phyloP scores from a whole-genome alignment of 2,113 vertebrate species.

The Rhinolophus sinicus region DNA sequence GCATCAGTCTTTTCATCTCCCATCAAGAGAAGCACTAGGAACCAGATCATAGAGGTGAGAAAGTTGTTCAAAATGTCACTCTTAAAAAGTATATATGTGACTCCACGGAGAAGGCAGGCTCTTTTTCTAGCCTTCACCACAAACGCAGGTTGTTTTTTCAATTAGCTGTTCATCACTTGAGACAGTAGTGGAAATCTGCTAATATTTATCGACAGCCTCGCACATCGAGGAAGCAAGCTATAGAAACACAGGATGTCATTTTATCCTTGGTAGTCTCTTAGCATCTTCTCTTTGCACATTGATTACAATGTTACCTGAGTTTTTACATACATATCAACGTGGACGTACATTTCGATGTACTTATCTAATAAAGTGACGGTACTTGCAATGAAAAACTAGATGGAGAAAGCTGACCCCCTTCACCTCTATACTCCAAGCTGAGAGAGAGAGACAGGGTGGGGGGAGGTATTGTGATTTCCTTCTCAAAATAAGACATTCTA shows the following conservation, averaged over 20 bases:
- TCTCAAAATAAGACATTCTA: background rate
- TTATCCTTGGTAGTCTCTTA: background rate
- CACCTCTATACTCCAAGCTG: background rate
- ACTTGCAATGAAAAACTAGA: background rate
- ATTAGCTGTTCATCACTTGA: background rate
- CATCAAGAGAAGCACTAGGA: background rate
- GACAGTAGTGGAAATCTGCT: background rate
- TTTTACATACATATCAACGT: background rate
- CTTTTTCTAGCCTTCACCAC: background rate
- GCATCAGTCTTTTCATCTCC: background rate
- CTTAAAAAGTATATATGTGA: background rate
- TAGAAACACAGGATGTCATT: background rate
- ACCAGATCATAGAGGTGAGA: background rate
- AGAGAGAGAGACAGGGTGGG: background rate
- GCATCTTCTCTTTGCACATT: background rate
- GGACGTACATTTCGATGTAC: background rate
- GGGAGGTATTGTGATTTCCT: background rate
- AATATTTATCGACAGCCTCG: background rate
- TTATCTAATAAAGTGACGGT: background rate
- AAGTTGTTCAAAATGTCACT: background rate
- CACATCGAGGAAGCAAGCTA: background rate
- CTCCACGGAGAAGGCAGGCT: too few relatives aligned
- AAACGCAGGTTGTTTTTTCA: background rate
- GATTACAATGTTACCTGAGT: background rate
- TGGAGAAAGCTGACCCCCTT: background rate